phyloP scores from a whole-genome alignment of 2,797 vertebrate species.

The Bradypodion pumilum region DNA sequence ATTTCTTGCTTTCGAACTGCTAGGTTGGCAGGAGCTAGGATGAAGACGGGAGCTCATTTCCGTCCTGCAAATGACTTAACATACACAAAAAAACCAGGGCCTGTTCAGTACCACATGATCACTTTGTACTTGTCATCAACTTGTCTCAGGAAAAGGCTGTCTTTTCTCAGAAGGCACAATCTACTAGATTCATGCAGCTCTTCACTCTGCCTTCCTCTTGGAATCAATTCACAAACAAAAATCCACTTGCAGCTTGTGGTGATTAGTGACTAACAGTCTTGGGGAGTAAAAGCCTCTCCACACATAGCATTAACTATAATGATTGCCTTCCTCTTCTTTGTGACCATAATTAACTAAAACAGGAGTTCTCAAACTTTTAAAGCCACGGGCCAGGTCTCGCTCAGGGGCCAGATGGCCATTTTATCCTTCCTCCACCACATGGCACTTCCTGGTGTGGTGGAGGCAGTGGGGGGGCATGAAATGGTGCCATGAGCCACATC shows the following conservation, averaged over 20 bases:
- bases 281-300: not conserved
- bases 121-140: not conserved
- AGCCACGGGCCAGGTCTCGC: too few species aligned
- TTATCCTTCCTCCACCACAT: too few species aligned
- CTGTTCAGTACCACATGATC: not conserved
- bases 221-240: not conserved
- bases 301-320: not conserved
- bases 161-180: not conserved
- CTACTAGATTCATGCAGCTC: not conserved
- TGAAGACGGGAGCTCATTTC: too few species aligned
- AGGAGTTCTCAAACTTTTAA: too few species aligned
- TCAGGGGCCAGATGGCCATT: too few species aligned
- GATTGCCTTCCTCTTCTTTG: not conserved
- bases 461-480: too few species aligned
- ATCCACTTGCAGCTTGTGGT: not conserved
- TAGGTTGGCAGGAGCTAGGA: too few species aligned
- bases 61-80: too few species aligned
- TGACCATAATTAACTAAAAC: not conserved
- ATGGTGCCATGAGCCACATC: too few species aligned
- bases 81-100: too few species aligned
- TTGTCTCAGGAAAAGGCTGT: not conserved
- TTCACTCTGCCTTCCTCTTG: not conserved
- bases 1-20: too few species aligned
- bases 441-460: too few species aligned
- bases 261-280: not conserved